Evolutionary conservation across 2,888 invertebrate species (phyloP), one percentile per base, ranked within the genome.

Genomic region (Rhogogaster chlorosoma): DNA sequence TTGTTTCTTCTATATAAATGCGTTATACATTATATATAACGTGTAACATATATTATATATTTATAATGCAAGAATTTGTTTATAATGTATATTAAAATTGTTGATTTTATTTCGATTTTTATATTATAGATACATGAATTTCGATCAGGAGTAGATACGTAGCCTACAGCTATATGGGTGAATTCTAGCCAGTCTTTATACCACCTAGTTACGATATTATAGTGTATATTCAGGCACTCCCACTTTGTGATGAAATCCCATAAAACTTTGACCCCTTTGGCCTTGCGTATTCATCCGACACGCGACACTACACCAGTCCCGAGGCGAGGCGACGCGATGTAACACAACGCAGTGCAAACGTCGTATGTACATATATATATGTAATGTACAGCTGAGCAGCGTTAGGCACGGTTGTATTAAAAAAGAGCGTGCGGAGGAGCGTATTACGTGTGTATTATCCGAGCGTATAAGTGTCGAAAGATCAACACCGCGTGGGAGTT

Each of bases 191-290:
- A 7, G 7, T n/a, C 0, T 32, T 32, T 26, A 4, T 67, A 32
- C 67, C 18, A 32, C 32, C 32, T 29, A 42, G 71, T 42, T 73
- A 38, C 10, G 42, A 22, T 73, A 73, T n/a, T 10, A 22, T n/a
- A 32, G 77, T 77, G 77, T 77, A n/a, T n/a, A 61, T 36, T 12
- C 32, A 32, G 80, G 61, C 80, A 80, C 80, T 80, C 80, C 80
- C 61, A 80, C 80, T 80, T 80, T 80, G 80, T 80, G 61, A 80
- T 80, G 61, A 80, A 80, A 80, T 80, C 61, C 80, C 61, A 80
- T 80, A 80, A 80, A 80, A 80, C 61, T 80, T 80, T 57, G 61
- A 57, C 80, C 80, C 57, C 36, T 80, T 80, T 80, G 80, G 80
- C 80, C 80, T 80, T 80, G 80, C 80, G 78, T 80, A 80, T 80